Evolutionary conservation across 2,113 vertebrate species (phyloP).

Genomic region (Diphyllodes magnificus): DNA sequence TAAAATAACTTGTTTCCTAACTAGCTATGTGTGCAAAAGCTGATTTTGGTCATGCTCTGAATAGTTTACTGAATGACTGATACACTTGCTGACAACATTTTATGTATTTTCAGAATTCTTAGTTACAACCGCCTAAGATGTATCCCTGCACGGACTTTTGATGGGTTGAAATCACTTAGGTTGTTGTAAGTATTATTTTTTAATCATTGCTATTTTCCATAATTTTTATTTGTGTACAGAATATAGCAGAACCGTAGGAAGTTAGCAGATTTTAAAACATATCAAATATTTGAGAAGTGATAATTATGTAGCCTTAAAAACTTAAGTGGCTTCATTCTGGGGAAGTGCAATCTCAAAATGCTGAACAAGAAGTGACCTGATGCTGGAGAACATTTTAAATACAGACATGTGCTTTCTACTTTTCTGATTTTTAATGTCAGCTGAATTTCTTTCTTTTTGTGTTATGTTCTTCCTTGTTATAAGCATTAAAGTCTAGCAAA

Average conservation of each 20-base stretch:
- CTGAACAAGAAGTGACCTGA: neutral
- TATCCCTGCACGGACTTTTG: conserved; percentile 86
- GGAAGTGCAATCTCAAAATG: neutral
- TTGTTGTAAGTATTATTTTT: conserved; percentile 83
- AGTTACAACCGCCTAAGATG: conserved; percentile 94
- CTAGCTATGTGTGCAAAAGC: neutral
- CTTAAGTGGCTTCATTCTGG: neutral
- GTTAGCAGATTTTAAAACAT: neutral
- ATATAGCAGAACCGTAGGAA: neutral
- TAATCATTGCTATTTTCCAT: neutral
- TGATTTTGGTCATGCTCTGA: neutral
- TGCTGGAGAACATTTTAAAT: neutral
- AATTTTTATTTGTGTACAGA: neutral
- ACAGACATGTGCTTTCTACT: neutral
- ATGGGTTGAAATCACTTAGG: conserved; percentile 88
- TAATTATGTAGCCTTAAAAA: neutral
- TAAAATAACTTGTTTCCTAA: conserved; percentile 16
- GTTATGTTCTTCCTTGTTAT: neutral
- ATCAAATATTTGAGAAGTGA: neutral
- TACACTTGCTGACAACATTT: neutral
- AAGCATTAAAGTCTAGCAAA: neutral
- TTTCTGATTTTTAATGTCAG: neutral
- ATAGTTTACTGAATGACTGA: neutral
- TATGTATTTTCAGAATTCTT: conserved; percentile 82
- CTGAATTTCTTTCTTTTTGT: neutral